Evolutionary conservation across 2,113 vertebrate genomes (phyloP).

Genomic region (Clarias gariepinus): DNA sequence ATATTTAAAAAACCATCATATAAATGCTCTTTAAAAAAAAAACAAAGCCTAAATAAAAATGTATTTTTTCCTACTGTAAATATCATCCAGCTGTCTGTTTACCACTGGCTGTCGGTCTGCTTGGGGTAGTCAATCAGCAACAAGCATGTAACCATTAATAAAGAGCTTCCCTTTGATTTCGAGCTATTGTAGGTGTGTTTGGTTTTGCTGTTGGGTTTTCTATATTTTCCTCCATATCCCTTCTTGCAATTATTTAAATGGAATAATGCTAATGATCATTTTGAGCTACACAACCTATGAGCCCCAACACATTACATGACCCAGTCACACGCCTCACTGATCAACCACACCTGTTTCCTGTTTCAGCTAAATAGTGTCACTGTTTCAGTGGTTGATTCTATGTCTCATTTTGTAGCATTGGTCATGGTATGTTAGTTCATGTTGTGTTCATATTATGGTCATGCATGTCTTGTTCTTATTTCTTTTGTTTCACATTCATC

Average conservation of each 20-base stretch:
- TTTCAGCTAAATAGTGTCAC: neutral
- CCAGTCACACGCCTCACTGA: neutral
- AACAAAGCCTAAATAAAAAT: neutral
- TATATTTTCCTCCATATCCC: neutral
- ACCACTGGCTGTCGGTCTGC: neutral
- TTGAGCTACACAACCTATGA: neutral
- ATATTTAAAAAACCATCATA: neutral
- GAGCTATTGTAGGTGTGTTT: neutral
- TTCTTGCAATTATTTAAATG: neutral
- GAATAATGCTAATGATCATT: neutral
- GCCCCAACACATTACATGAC: neutral
- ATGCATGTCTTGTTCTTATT: neutral
- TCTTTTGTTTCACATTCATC: neutral
- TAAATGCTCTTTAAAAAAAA: neutral
- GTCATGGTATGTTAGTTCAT: neutral
- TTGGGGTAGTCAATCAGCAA: neutral
- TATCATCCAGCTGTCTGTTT: neutral
- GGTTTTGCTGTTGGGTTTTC: neutral
- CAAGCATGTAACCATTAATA: neutral
- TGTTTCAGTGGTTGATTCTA: neutral
- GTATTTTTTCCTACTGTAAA: neutral
- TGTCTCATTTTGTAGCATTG: neutral
- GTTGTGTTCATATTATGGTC: neutral
- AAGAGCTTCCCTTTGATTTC: neutral
- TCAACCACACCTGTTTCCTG: neutral